phyloP scores from a whole-genome alignment of 2,888 invertebrate genomes.

The Apeira syringaria region DNA sequence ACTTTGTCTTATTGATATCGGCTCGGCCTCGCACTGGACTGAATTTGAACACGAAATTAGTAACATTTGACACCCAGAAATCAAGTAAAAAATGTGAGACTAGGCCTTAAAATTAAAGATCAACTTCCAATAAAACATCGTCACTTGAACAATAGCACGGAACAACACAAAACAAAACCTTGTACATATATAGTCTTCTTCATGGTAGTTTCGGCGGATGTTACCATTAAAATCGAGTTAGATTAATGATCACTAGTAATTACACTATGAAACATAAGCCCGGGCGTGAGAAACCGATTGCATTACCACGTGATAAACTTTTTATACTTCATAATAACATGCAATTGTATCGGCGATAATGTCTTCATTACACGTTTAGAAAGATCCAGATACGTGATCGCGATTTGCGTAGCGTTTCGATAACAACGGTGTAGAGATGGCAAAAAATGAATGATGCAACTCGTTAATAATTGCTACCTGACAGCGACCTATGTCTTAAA shows the following conservation, averaged over 20 bases:
- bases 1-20: no score
- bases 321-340: conserved; percentile 36
- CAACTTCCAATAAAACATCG: conserved; percentile 34
- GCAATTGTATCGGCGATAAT: conserved; percentile 29
- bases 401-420: conserved; percentile 19
- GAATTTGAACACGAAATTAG: no score
- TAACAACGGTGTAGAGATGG: conserved; percentile 7
- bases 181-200: conserved; percentile 40
- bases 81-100: no score
- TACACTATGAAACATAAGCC: conserved; percentile 40
- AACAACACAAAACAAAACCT: conserved; percentile 45
- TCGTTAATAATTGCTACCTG: conserved; percentile 32
- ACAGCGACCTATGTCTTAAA: conserved; percentile 27
- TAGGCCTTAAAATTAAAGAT: conserved; percentile 20
- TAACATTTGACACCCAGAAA: no score
- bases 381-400: conserved; percentile 18
- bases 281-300: conserved; percentile 50
- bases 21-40: no score
- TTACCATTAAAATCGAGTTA: conserved; percentile 46
- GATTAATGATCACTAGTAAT: conserved; percentile 53
- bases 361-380: conserved; percentile 25
- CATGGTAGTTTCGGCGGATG: conserved; percentile 42
- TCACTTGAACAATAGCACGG: conserved; percentile 44
- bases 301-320: conserved; percentile 43
- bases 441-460: conserved; percentile 18